Base-by-base conservation (phyloP, 2,113 vertebrate genomes). In the Baryphthengus martii region DNA sequence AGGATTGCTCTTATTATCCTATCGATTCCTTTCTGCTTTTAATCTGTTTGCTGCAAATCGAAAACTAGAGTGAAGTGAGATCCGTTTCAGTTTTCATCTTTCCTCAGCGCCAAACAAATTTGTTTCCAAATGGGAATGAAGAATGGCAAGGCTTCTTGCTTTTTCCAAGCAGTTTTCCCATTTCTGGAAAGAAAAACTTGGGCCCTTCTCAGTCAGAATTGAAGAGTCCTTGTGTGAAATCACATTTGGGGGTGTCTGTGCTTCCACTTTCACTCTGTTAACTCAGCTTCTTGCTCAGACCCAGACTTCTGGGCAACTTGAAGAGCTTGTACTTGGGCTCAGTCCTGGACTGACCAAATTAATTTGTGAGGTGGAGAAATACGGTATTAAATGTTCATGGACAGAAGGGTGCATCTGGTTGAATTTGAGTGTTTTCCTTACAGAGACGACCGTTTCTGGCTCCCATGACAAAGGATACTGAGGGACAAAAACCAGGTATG, bases 21-120 rank as follows among this genome's bases (percentile, higher is more conserved):
- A 93, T 94, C 0, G n/a, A 91, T 91, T 91, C 66, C 47, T 90
- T 89, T 95, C 86, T 75, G 25, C 31, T 95, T 95, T 75, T 75
- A 87, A 75, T 95, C 59, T 74, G 17, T 63, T 88, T 71, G 61
- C 40, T 74, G 13, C 40, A 84, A 89, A 89, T 86, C 11, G 1
- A 79, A 88, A 92, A 40, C 72, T 65, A 40, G 33, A 44, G 62
- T 49, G 29, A 85, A 63, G 55, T 71, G 71, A 74, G 23, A 21
- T 84, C 35, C 2, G 4, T 58, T 71, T 71, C 65, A 24, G 47
- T 67, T 83, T 90, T 87, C 78, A 62, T 45, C 73, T 93, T 87
- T 68, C 81, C 58, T 89, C 87, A 42, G 13, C 28, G 31, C 7
- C 50, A 63, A 50, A 84, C 8, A 35, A 40, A 49, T 86, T 75